Evolutionary conservation across 1,140 invertebrate species (phyloP), one percentile per base, ranked within the genome.

Genomic region (Phortica variegata): DNA sequence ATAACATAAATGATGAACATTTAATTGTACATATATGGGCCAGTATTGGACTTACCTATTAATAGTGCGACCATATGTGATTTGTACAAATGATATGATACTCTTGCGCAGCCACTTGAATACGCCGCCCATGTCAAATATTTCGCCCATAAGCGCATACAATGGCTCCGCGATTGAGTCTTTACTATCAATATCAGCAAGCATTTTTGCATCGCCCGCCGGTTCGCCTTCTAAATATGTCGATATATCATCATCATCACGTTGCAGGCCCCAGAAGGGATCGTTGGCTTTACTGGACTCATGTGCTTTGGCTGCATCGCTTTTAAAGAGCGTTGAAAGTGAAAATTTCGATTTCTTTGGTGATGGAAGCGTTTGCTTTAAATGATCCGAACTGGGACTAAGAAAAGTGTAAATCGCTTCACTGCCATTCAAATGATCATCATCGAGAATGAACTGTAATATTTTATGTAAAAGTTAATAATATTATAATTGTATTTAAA

Each of bases 21-120:
- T 36, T 36, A 36, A 13, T 36, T 5, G 4, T 36, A 23, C 9
- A 2, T 37, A 37, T 12, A n/a, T 6, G 12, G n/a, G n/a, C n/a
- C n/a, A n/a, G n/a, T 39, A 19, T 16, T 16, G 31, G 17, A 57
- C 37, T 54, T 68, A 89, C 83, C 87, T 87, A 73, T 93, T 95
- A 37, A 95, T 95, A 17, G 90, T 94, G 49, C 90, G 80, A 6
- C 91, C 91, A 77, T 92, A 95, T 0, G 90, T 91, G 37, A 94
- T 88, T 77, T 96, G 92, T 6, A 95, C 91, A 78, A 95, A 95
- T 7, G 87, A 88, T 51, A 96, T 93, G 3, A 95, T 79, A 19
- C 89, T 93, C 61, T 87, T 87, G 52, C 92, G 77, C 10, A 95
- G 78, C 85, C 90, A 93, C 41, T 88, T 87, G 75, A 93, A 92